Percentiles rank a stretch among this genome's conserved stretches.
Evolutionary conservation across 2,797 vertebrate species (phyloP).

Genomic region (Okamejei kenojei): DNA sequence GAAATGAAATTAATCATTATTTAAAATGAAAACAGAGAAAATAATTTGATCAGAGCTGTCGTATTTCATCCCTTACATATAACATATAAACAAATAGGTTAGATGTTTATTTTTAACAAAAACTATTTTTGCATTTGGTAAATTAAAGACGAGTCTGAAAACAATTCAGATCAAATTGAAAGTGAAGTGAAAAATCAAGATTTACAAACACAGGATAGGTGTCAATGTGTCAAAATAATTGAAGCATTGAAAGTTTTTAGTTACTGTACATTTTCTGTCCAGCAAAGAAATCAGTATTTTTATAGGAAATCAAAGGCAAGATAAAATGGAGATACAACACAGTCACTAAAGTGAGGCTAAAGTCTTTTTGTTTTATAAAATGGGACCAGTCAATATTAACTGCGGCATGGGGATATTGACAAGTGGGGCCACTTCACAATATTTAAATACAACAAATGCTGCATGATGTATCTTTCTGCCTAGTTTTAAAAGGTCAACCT

Average conservation of each 20-base stretch:
- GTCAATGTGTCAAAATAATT: not conserved
- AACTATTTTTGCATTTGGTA: not conserved
- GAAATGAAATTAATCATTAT: not conserved
- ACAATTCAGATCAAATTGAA: not conserved
- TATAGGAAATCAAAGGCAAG: not conserved
- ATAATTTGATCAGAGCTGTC: not conserved
- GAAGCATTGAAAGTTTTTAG: not conserved
- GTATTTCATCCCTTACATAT: not conserved
- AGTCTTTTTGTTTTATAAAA: slow-evolving; percentile 5
- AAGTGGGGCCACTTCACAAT: slow-evolving; percentile 21
- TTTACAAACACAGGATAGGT: not conserved
- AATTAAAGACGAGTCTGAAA: not conserved
- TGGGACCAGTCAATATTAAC: not conserved
- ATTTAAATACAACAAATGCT: not conserved
- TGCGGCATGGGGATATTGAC: not conserved
- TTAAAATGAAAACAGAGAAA: not conserved
- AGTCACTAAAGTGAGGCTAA: not conserved
- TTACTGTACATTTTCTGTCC: not conserved
- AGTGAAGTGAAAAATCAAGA: not conserved
- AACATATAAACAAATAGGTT: not conserved
- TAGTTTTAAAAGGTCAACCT: slow-evolving; percentile 19
- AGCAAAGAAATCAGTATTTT: not conserved
- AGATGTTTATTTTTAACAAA: not conserved
- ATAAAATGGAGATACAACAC: slow-evolving; percentile 10
- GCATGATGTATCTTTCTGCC: not conserved